Evolutionary conservation across 1,140 invertebrate species (phyloP), one percentile per base, ranked within the genome.

Genomic region (Chironomus tepperi): DNA sequence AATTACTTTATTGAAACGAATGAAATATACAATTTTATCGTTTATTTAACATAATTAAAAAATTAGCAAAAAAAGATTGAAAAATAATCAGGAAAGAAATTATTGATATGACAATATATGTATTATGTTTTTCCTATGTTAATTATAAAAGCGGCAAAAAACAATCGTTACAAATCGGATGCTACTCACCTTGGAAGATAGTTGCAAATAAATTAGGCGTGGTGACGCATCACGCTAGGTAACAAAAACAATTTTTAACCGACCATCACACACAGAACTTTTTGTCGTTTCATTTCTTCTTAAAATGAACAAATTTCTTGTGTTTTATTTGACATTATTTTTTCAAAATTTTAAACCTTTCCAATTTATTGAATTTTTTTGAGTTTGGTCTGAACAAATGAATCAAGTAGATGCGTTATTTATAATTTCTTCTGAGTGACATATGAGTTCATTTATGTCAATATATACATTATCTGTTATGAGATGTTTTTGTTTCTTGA

Each of bases 171-270:
- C 47, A 57, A 57, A 76, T 73, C 47, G 74, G 75, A 74, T 76
- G 75, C 72, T 76, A 76, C 72, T 76, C 75, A 64, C 75, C 75
- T 74, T 76, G 75, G 75, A 76, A 70, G 74, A 74, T 76, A 73
- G 75, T 76, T 65, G 75, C 75, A 47, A 76, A 76, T 73, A 76
- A 76, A 73, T 74, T 76, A 74, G 75, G 75, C 70, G 75, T 76
- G 75, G 73, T 73, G 19, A 74, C 75, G 43, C 74, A 75, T 75
- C 74, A 76, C 74, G 74, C 75, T 74, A 76, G 75, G 75, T 76
- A 76, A 76, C 70, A 57, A 47, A 57, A 57, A 57, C 47, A 57
- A 57, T 57, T 57, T n/a, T 57, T 12, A 12, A 57, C n/a, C 47
- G 47, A 57, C 47, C 24, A 57, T 57, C 47, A 57, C 47, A 57